A percentile compares a stretch with the other conserved stretches of the same genome.
These are phyloP conservation scores for Zoanthus sociatus DNA, from an alignment of 92 coral and sea anemone species.

Conservation along the genomic window DNA sequence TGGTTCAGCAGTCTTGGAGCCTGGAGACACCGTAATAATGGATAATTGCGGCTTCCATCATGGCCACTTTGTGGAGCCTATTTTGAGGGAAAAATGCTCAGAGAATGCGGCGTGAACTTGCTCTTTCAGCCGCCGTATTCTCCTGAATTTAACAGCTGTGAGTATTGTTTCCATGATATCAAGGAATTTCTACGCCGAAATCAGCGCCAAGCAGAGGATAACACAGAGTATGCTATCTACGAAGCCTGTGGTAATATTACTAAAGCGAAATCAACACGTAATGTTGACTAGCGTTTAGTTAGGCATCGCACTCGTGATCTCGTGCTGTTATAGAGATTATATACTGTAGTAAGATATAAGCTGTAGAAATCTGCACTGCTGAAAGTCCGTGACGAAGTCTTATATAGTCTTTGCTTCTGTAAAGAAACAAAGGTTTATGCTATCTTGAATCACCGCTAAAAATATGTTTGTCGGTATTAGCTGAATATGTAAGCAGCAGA, in stretches of 20 bases:
- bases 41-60: conserved; percentile 83
- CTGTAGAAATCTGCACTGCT: no score
- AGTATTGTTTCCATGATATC: conserved; percentile 56
- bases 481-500: no score
- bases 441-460: no score
- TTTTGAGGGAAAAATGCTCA: conserved; percentile 53
- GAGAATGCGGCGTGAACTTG: conserved; percentile 49
- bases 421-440: no score
- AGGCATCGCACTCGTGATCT: no score
- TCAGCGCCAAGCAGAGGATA: conserved; percentile 53
- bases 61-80: conserved; percentile 59
- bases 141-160: conserved; percentile 64
- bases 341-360: no score
- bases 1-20: conserved; percentile 59
- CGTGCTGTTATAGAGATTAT: no score
- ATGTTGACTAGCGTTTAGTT: no score
- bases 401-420: no score
- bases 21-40: conserved; percentile 68
- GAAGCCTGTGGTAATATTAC: conserved; percentile 41
- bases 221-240: conserved; percentile 55
- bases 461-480: no score
- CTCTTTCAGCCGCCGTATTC: conserved; percentile 78
- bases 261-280: no score
- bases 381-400: no score
- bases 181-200: conserved; percentile 55